Conservation (phyloP, 2,888 invertebrate species). For the Philereme vetulata region DNA sequence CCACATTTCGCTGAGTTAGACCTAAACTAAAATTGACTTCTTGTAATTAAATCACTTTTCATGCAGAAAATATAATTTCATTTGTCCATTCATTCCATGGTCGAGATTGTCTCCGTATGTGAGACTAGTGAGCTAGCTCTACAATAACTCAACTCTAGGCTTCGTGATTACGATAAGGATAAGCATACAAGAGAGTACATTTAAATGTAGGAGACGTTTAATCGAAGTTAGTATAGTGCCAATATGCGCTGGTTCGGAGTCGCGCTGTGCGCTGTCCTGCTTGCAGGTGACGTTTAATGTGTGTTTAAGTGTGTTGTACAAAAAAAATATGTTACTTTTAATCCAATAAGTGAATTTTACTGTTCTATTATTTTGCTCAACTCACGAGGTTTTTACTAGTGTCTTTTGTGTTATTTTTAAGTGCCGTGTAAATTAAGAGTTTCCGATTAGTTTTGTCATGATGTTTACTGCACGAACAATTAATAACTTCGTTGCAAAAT, state of each 20-base stretch:
- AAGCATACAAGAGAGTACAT: constrained; percentile 7
- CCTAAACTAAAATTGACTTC: no score
- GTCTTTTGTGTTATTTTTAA: no score
- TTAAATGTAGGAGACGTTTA: constrained; percentile 22
- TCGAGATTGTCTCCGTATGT: not conserved
- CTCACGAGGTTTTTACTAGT: no score
- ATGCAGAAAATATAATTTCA: no score
- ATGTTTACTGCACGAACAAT: no score
- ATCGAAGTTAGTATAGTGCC: constrained; percentile 8
- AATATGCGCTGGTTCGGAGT: constrained; percentile 20
- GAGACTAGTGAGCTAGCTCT: constrained; percentile 17
- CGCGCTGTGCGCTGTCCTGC: constrained; percentile 25
- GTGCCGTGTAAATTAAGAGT: no score
- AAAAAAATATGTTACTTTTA: not conserved
- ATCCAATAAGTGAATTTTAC: not conserved
- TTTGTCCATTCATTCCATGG: no score
- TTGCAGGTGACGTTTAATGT: constrained; percentile 30
- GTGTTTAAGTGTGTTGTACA: not conserved
- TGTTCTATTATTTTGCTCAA: not conserved
- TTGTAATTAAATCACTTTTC: no score
- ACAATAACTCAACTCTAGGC: not conserved
- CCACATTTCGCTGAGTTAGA: no score
- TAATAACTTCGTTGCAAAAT: no score
- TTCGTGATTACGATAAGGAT: constrained; percentile 19
- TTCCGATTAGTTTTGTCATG: no score